Evolutionary conservation across 2,888 invertebrate species (phyloP), one percentile per base, ranked within the genome.

Genomic region (Drosophila atripex): DNA sequence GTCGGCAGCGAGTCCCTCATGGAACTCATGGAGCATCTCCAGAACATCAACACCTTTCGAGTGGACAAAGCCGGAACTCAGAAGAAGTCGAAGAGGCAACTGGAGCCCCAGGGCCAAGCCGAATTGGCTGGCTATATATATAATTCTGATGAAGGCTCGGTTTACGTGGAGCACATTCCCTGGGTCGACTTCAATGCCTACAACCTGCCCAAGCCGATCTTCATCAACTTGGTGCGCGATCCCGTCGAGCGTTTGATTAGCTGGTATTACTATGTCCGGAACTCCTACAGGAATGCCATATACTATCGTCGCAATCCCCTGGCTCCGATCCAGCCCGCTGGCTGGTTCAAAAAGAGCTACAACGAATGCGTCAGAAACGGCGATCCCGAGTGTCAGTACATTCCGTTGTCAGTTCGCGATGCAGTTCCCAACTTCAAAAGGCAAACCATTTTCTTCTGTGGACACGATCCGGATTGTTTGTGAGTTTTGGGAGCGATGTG

Each of bases 1-100:
- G 97, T 97, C 38, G 97, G 97, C 70, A 96, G 96, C 56, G 97
- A 97, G 92, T 95, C 97, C 8, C 94, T 97, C 87, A 95, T 97
- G 95, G 96, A 97, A 89, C 78, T 91, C 21, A 69, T 90, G 68
- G 71, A 76, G 23, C 54, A 77, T 4, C 51, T 90, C 28, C 78
- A 79, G 65, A 47, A 72, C 0, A 64, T 83, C 4, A 85, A 86
- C 54, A 93, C 95, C 28, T 95, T 95, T 0, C 93, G 56, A 0
- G 49, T 91, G 4, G 85, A 86, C 95, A 86, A 93, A 95, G 38
- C 92, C 94, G 84, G 89, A 14, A 12, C 84, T 0, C 23, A 14
- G 0, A 69, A 45, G 14, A 8, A 18, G 2, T 14, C 73, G 0
- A 68, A 61, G 11, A 86, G 86, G 5, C 76, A 78, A 21, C 45